A percentile compares a stretch with the other conserved stretches of the same genome.
Evolutionary conservation across 2,888 invertebrate genomes (phyloP).

Genomic region (Drosophila birchii): DNA sequence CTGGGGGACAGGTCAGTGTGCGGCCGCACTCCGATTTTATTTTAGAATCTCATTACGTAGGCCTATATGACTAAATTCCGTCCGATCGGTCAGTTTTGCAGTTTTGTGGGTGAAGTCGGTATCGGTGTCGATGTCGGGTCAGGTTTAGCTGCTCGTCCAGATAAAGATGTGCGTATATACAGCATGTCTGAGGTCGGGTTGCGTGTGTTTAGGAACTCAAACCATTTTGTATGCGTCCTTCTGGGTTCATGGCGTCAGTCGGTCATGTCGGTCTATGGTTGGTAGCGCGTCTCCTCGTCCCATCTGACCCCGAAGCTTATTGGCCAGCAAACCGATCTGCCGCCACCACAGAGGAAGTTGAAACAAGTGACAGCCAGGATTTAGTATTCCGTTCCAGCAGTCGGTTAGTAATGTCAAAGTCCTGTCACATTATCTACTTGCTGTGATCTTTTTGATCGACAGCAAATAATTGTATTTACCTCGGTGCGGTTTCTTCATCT

Average conservation of each 20-base stretch:
- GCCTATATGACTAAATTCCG: slow-evolving; percentile 48
- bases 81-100: slow-evolving; percentile 17
- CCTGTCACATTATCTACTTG: slow-evolving; percentile 5
- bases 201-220: slow-evolving; percentile 76
- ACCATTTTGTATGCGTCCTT: slow-evolving; percentile 69
- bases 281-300: slow-evolving; percentile 1
- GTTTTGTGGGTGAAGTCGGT: not conserved
- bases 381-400: not conserved
- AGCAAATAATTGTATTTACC: slow-evolving; percentile 4
- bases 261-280: slow-evolving; percentile 40
- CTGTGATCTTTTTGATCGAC: slow-evolving; percentile 11
- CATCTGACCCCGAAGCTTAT: slow-evolving; percentile 8
- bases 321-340: slow-evolving; percentile 19
- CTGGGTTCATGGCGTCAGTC: slow-evolving; percentile 54
- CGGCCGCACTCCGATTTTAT: slow-evolving; percentile 6
- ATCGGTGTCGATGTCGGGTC: slow-evolving; percentile 22
- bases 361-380: slow-evolving; percentile 6
- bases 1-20: slow-evolving; percentile 4
- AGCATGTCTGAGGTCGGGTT: slow-evolving; percentile 68
- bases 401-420: not conserved
- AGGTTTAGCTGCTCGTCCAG: slow-evolving; percentile 38
- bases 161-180: slow-evolving; percentile 74
- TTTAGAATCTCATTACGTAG: slow-evolving; percentile 57
- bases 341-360: not conserved
- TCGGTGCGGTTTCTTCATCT: slow-evolving; percentile 10